Percentiles rank a stretch among this genome's conserved stretches.
phyloP scores from a whole-genome alignment of 1,140 invertebrate genomes.

The Planococcus citri region DNA sequence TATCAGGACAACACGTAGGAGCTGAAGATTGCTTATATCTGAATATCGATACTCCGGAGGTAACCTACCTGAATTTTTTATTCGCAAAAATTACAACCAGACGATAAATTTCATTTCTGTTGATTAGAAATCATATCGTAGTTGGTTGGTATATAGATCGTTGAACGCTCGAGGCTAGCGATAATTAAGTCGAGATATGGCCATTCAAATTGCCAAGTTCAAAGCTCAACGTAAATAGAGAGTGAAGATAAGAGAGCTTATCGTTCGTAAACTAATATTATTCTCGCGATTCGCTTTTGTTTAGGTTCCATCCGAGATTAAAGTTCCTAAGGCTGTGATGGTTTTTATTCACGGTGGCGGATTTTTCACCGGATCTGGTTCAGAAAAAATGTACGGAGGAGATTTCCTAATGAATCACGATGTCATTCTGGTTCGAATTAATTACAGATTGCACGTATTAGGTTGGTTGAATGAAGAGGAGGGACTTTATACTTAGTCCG shows the following conservation, averaged over 20 bases:
- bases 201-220: too few species aligned
- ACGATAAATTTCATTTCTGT: background rate
- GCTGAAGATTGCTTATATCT: conserved; percentile 26
- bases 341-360: conserved; percentile 51
- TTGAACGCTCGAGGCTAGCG: too few species aligned
- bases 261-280: too few species aligned
- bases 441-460: conserved; percentile 58
- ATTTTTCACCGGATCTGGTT: conserved; percentile 41
- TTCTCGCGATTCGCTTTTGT: background rate
- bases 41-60: conserved; percentile 23
- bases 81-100: too few species aligned
- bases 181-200: too few species aligned
- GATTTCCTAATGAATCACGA: conserved; percentile 59
- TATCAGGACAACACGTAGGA: background rate
- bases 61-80: too few species aligned
- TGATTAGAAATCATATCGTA: too few species aligned
- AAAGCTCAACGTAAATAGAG: too few species aligned
- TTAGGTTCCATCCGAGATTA: background rate
- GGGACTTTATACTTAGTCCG: too few species aligned
- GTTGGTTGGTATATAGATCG: too few species aligned
- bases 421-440: conserved; percentile 60
- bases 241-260: too few species aligned
- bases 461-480: too few species aligned
- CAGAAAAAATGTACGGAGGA: conserved; percentile 41
- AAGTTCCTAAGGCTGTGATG: conserved; percentile 39